phyloP scores from a whole-genome alignment of 2,797 vertebrate species.

The Cossypha niveicapilla region DNA sequence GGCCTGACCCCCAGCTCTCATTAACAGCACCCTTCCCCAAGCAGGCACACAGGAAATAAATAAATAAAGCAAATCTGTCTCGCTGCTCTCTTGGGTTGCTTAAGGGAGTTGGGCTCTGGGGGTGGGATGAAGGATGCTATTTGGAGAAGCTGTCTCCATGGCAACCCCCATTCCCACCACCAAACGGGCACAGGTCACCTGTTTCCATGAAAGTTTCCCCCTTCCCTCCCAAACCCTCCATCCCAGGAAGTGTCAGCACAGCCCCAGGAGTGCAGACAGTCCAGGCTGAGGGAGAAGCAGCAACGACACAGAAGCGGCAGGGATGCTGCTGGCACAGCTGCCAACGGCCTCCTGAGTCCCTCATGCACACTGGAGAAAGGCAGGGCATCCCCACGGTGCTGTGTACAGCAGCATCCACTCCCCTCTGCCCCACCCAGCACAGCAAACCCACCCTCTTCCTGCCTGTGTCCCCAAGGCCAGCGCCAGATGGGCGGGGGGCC shows the following conservation, averaged over 20 bases:
- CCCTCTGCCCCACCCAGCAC: fast-evolving
- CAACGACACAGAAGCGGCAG: fast-evolving
- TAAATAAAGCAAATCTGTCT: conserved; percentile 57
- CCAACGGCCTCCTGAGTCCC: fast-evolving
- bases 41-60: background rate
- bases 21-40: conserved; percentile 8
- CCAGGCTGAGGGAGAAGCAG: fast-evolving
- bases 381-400: background rate
- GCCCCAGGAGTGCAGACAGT: background rate
- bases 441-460: background rate
- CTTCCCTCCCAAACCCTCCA: background rate
- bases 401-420: background rate
- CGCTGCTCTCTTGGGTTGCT: conserved; percentile 46
- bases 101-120: conserved; percentile 23
- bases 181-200: conserved; percentile 59
- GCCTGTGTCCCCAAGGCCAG: fast-evolving
- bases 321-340: background rate
- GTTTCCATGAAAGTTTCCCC: conserved; percentile 54
- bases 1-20: background rate
- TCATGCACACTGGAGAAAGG: fast-evolving
- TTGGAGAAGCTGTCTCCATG: conserved; percentile 66
- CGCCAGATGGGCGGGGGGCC: fast-evolving
- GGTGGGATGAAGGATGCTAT: conserved; percentile 65
- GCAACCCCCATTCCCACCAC: conserved; percentile 64
- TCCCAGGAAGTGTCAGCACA: background rate